phyloP scores from a whole-genome alignment of 2,888 invertebrate genomes.

The Gortyna flavago region DNA sequence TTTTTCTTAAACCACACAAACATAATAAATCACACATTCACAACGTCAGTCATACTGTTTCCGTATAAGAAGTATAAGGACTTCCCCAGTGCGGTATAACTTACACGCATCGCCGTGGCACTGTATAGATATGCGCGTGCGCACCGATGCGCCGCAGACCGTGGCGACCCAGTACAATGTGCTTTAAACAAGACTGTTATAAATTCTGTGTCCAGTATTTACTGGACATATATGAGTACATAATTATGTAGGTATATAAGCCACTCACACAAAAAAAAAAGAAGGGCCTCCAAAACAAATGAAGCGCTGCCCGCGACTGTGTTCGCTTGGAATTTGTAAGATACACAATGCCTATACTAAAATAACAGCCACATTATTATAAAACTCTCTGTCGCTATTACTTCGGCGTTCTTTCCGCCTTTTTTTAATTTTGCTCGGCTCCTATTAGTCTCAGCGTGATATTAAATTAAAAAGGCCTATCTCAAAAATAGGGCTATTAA shows the following conservation, averaged over 20 bases:
- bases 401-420: too few relatives aligned
- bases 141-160: constrained; percentile 38
- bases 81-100: constrained; percentile 43
- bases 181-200: constrained; percentile 44
- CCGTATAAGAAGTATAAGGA: constrained; percentile 49
- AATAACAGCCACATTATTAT: too few relatives aligned
- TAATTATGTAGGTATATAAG: neutral
- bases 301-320: too few relatives aligned
- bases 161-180: constrained; percentile 57
- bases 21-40: constrained; percentile 32
- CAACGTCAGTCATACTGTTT: constrained; percentile 46
- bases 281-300: neutral
- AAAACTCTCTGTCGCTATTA: too few relatives aligned
- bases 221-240: neutral
- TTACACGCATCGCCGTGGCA: constrained; percentile 43
- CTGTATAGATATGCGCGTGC: constrained; percentile 22
- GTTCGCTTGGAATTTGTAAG: too few relatives aligned
- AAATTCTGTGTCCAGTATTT: constrained; percentile 24
- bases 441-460: too few relatives aligned
- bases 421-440: too few relatives aligned
- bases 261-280: neutral
- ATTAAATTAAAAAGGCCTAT: too few relatives aligned
- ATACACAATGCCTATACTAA: too few relatives aligned
- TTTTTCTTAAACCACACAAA: constrained; percentile 14
- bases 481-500: too few relatives aligned